Conservation (phyloP, 2,888 invertebrate genomes). For the Amphipyra tragopoginis region DNA sequence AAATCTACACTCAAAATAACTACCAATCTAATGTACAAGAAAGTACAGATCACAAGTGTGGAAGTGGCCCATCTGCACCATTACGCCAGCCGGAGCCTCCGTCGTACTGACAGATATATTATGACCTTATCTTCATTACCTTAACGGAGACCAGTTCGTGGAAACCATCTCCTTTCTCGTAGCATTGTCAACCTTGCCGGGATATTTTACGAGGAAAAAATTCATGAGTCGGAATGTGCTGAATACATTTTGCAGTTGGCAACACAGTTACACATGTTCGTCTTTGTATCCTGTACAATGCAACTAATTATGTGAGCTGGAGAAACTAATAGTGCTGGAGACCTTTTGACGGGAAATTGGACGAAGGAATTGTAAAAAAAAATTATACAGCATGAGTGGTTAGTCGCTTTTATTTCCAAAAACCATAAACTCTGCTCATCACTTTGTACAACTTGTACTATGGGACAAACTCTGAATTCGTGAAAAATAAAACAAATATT, state of each 20-base stretch:
- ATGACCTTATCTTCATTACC: conserved; percentile 71
- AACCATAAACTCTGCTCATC: no score
- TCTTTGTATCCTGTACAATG: conserved; percentile 53
- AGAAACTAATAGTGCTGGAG: no score
- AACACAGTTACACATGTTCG: conserved; percentile 51
- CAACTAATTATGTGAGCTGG: neutral
- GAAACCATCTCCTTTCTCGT: conserved; percentile 72
- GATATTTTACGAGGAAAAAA: conserved; percentile 72
- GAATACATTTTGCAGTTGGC: conserved; percentile 63
- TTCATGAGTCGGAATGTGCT: conserved; percentile 70
- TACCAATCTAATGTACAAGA: conserved; percentile 12
- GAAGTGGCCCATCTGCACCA: conserved; percentile 57
- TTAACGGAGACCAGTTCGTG: conserved; percentile 66
- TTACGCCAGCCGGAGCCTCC: conserved; percentile 59
- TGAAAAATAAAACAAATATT: no score
- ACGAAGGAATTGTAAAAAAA: no score
- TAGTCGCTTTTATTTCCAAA: no score
- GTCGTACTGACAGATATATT: conserved; percentile 66
- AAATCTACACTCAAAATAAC: neutral
- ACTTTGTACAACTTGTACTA: no score
- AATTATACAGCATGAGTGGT: no score
- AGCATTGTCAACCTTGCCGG: conserved; percentile 73
- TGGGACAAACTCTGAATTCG: no score
- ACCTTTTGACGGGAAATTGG: no score
- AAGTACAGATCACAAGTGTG: conserved; percentile 49